Percentiles rank a stretch among this genome's conserved stretches.
Conservation (phyloP, 1,140 invertebrate genomes). For the Cyphomyrmex costatus region DNA sequence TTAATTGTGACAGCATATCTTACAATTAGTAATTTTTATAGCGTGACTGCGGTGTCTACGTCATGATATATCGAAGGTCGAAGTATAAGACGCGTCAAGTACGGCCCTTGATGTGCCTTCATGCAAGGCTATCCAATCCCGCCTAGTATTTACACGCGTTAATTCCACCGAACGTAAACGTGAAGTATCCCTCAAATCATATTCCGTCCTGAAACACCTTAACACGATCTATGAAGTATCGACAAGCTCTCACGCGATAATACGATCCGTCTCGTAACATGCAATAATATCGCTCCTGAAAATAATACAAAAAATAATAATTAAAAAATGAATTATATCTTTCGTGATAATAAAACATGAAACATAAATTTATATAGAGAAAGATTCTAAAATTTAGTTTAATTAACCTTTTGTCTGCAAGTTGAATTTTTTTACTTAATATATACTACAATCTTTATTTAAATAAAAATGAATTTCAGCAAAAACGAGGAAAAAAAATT, state of each 20-base stretch:
- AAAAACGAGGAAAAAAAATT: too few species aligned
- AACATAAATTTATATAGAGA: conserved; percentile 1
- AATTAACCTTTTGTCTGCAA: too few species aligned
- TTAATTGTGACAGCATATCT: background rate
- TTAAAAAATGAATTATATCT: conserved; percentile 1
- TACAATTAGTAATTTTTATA: background rate
- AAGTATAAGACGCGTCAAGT: conserved; percentile 57
- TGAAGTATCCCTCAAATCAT: conserved; percentile 49
- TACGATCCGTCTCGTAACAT: background rate
- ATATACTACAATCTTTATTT: too few species aligned
- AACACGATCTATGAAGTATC: conserved; percentile 35
- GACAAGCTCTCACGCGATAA: conserved; percentile 54
- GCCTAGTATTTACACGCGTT: conserved; percentile 65
- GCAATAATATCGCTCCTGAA: background rate
- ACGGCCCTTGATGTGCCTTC: conserved; percentile 57
- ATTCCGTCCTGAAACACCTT: conserved; percentile 47
- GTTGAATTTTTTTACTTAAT: too few species aligned
- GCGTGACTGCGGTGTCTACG: background rate
- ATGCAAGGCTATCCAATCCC: conserved; percentile 65
- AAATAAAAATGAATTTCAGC: too few species aligned
- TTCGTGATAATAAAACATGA: background rate
- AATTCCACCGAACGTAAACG: conserved; percentile 39
- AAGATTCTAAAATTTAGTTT: background rate
- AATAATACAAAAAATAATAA: background rate
- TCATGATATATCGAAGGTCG: conserved; percentile 51